These are phyloP conservation scores for Muscicapa striata DNA, from an alignment of 2,797 vertebrate species.

Conservation along the genomic window DNA sequence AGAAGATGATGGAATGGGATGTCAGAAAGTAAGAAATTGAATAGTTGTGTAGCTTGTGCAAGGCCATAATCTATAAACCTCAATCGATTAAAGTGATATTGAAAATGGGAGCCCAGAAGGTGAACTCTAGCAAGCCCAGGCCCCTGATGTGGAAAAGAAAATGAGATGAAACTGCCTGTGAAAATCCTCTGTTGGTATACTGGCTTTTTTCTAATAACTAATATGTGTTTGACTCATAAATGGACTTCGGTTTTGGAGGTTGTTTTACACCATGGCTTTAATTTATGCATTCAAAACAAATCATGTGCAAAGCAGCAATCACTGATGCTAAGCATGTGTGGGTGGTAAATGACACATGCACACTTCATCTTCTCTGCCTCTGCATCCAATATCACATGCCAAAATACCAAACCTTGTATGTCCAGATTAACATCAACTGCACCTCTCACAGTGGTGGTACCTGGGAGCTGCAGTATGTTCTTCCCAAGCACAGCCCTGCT, in stretches of 20 bases:
- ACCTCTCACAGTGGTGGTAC: background rate
- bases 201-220: constrained; percentile 16
- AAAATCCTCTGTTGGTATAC: background rate
- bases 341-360: background rate
- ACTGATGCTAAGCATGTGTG: constrained; percentile 3
- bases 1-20: constrained; percentile 62
- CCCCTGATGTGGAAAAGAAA: constrained; percentile 22
- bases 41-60: constrained; percentile 28
- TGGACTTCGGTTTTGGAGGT: constrained; percentile 4
- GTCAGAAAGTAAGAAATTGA: constrained; percentile 59
- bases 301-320: background rate
- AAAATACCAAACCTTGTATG: background rate
- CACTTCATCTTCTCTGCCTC: background rate
- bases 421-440: background rate
- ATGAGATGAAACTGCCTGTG: constrained; percentile 15
- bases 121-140: background rate
- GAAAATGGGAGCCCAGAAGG: constrained; percentile 32
- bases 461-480: background rate
- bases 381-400: background rate
- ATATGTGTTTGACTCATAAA: constrained; percentile 21
- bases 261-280: constrained; percentile 18
- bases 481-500: background rate
- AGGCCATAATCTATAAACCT: constrained; percentile 57
- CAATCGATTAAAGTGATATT: constrained; percentile 42
- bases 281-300: constrained; percentile 52